These are phyloP conservation scores for mouse (Mus musculus) DNA, from an alignment of 2,113 vertebrate species.

Conservation along the genomic window DNA sequence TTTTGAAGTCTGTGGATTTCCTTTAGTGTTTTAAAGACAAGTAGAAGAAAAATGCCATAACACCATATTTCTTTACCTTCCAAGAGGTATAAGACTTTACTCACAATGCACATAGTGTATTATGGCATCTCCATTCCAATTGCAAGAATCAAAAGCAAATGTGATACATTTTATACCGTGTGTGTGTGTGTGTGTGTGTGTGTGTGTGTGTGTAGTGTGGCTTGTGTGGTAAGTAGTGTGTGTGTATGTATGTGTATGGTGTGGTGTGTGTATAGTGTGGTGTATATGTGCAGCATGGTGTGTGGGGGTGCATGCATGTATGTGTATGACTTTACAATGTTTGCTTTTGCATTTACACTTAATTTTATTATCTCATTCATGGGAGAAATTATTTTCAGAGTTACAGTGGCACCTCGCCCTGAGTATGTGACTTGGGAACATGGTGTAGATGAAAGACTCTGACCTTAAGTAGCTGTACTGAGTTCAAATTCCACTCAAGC, in stretches of 20 bases:
- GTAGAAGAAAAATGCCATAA: background rate
- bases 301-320: background rate
- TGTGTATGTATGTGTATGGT: background rate
- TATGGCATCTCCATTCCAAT: background rate
- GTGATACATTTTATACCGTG: background rate
- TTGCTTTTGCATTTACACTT: constrained; percentile 17
- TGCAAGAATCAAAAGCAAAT: background rate
- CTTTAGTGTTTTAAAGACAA: background rate
- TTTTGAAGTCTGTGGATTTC: background rate
- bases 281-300: background rate
- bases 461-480: background rate
- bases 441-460: background rate
- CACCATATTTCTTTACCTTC: background rate
- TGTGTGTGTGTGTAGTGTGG: too few relatives aligned
- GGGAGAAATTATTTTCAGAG: constrained; percentile 24
- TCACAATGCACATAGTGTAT: too few relatives aligned
- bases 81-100: background rate
- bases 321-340: background rate
- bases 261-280: background rate
- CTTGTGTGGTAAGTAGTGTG: too few relatives aligned
- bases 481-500: background rate
- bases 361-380: background rate
- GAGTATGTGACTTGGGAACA: background rate
- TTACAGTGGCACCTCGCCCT: background rate
- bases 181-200: background rate